Percentiles rank a stretch among this genome's conserved stretches.
Evolutionary conservation across 2,113 vertebrate species (phyloP).

Genomic region (Python bivittatus): DNA sequence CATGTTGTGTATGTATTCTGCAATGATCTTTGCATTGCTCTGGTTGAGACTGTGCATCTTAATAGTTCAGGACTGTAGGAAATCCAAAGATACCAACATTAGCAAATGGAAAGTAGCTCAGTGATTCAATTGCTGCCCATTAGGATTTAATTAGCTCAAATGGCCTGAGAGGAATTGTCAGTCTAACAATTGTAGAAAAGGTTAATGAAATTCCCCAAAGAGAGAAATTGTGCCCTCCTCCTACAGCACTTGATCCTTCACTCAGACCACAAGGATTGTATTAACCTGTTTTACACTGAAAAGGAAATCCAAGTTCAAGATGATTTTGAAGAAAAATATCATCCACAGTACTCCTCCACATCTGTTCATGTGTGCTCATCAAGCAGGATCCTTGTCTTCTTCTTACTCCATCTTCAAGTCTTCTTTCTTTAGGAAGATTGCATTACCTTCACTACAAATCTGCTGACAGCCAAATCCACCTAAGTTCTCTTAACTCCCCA

Average conservation of each 20-base stretch:
- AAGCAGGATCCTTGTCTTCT: not conserved
- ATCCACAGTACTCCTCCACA: not conserved
- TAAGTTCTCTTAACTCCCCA: not conserved
- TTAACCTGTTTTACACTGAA: conserved; percentile 25
- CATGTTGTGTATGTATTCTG: not conserved
- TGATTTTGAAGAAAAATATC: not conserved
- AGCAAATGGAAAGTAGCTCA: conserved; percentile 7
- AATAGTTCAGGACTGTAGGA: not conserved
- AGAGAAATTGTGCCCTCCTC: conserved; percentile 30
- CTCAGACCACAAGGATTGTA: conserved; percentile 28
- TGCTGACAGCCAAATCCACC: not conserved
- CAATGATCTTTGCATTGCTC: not conserved
- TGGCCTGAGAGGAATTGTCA: conserved; percentile 37
- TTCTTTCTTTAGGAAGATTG: not conserved
- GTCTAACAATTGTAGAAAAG: conserved; percentile 30
- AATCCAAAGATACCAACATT: conserved; percentile 5
- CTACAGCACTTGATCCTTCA: conserved; percentile 19
- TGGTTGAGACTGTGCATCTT: not conserved
- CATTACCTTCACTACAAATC: not conserved
- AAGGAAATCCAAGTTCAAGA: not conserved
- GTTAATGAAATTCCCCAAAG: conserved; percentile 27
- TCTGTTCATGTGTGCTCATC: not conserved
- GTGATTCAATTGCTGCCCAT: conserved; percentile 43
- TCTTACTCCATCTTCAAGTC: not conserved
- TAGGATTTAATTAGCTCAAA: conserved; percentile 47